These are phyloP conservation scores for Heterocephalus glaber DNA, from an alignment of 2,113 vertebrate species.

Conservation along the genomic window DNA sequence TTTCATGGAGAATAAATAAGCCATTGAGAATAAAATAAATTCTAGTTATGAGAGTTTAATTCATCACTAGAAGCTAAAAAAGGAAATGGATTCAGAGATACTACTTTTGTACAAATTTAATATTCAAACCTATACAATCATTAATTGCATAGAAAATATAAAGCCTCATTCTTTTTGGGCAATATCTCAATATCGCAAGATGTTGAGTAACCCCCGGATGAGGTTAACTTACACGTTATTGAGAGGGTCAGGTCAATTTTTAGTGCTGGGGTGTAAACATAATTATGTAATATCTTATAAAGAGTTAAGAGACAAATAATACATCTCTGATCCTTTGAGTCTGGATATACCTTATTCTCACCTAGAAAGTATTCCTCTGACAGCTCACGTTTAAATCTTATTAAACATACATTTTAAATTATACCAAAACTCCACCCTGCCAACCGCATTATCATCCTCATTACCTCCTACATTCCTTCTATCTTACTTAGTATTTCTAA, in stretches of 20 bases:
- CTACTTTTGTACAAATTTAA: not conserved
- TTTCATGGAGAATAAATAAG: not conserved
- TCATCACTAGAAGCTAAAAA: not conserved
- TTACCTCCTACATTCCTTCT: slow-evolving; percentile 74
- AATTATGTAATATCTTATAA: slow-evolving; percentile 67
- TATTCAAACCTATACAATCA: not conserved
- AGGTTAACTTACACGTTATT: slow-evolving; percentile 22
- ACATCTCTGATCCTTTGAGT: slow-evolving; percentile 45
- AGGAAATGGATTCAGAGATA: slow-evolving; percentile 36
- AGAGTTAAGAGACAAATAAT: slow-evolving; percentile 52
- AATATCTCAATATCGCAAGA: not conserved
- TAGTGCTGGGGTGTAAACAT: slow-evolving; percentile 4
- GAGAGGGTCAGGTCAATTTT: slow-evolving; percentile 43
- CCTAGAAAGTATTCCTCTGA: slow-evolving; percentile 61
- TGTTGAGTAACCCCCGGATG: not conserved
- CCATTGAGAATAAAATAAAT: slow-evolving; percentile 29
- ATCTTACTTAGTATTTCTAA: slow-evolving; percentile 76
- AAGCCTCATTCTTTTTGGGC: slow-evolving; percentile 4
- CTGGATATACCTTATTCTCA: slow-evolving; percentile 60
- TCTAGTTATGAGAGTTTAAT: not conserved
- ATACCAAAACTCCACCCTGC: slow-evolving; percentile 70
- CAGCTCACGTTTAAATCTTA: slow-evolving; percentile 73
- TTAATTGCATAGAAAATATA: slow-evolving; percentile 10
- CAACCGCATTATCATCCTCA: slow-evolving; percentile 68
- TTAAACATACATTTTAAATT: slow-evolving; percentile 74